Conservation (phyloP, 2,888 invertebrate species). For the Proisotoma minuta region DNA sequence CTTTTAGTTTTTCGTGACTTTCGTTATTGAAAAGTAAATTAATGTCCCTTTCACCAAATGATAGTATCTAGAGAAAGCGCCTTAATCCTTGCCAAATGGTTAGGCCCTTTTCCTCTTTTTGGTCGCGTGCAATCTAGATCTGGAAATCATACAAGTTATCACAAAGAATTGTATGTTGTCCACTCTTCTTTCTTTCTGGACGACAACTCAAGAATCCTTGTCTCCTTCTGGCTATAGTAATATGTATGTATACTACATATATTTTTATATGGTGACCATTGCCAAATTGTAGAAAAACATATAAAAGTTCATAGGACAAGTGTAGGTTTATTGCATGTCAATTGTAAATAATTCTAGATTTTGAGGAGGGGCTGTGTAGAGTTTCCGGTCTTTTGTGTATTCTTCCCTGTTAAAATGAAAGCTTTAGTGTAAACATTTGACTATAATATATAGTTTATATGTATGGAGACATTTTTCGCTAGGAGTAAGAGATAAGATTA, state of each 20-base stretch:
- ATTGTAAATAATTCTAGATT: conserved; percentile 20
- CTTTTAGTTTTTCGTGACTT: too few species aligned
- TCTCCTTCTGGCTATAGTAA: neutral
- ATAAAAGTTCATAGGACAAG: conserved; percentile 4
- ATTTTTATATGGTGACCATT: neutral
- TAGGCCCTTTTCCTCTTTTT: neutral
- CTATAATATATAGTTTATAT: neutral
- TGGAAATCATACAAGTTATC: neutral
- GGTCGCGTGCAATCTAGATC: conserved; percentile 2
- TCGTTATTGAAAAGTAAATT: conserved; percentile 1
- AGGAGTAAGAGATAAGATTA: neutral
- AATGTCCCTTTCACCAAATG: neutral
- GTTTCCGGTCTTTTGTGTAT: conserved; percentile 3
- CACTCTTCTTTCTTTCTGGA: neutral
- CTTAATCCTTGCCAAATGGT: neutral
- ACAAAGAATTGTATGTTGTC: too few species aligned
- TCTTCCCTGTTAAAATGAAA: neutral
- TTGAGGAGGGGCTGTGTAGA: conserved; percentile 1
- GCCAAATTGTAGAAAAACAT: neutral
- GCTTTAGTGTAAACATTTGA: neutral
- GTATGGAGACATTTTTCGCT: neutral
- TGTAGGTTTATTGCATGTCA: conserved; percentile 19
- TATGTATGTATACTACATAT: neutral
- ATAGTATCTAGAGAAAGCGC: too few species aligned
- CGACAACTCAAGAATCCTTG: conserved; percentile 1